Conservation (phyloP, 2,888 invertebrate species). For the Dilophus febrilis region DNA sequence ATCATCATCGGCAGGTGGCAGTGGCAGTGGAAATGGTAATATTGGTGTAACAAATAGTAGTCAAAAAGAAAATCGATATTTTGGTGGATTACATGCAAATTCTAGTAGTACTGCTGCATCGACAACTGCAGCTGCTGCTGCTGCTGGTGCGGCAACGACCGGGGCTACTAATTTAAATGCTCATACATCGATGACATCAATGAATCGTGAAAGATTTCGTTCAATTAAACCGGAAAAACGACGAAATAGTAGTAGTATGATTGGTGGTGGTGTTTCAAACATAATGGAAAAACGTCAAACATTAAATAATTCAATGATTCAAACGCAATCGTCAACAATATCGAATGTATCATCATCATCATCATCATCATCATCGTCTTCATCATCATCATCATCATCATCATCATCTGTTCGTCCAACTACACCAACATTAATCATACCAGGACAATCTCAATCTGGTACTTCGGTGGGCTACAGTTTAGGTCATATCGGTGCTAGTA, state of each 20-base stretch:
- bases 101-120: slow-evolving; percentile 11
- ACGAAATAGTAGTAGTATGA: slow-evolving; percentile 42
- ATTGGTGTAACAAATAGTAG: too few species aligned
- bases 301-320: slow-evolving; percentile 13
- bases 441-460: slow-evolving; percentile 10
- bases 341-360: slow-evolving; percentile 8
- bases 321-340: slow-evolving; percentile 22
- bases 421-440: slow-evolving; percentile 21
- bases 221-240: slow-evolving; percentile 53
- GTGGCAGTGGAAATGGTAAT: slow-evolving; percentile 35
- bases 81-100: slow-evolving; percentile 19
- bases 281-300: slow-evolving; percentile 23
- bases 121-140: too few species aligned
- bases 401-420: slow-evolving; percentile 15
- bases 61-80: slow-evolving; percentile 70
- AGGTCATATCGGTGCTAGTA: slow-evolving; percentile 72
- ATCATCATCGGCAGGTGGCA: too few species aligned
- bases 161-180: too few species aligned
- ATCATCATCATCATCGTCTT: too few species aligned
- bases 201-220: slow-evolving; percentile 32
- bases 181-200: slow-evolving; percentile 9
- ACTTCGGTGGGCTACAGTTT: slow-evolving; percentile 45
- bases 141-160: too few species aligned
- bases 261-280: slow-evolving; percentile 27
- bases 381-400: neutral